phyloP scores from a whole-genome alignment of 2,113 vertebrate genomes.

The Hippocampus zosterae region DNA sequence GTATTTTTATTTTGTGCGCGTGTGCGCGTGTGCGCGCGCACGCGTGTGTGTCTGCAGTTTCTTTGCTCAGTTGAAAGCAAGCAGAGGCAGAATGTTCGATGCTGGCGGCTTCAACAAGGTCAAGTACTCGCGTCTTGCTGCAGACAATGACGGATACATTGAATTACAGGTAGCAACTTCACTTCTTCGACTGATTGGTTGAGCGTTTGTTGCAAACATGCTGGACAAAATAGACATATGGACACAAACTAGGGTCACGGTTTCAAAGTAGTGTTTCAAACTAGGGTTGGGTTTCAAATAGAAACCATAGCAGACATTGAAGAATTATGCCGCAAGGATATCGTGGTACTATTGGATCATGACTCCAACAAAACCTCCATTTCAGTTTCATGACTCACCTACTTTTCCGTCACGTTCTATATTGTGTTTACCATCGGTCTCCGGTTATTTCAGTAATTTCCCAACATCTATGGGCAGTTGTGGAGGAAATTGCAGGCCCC shows the following conservation, averaged over 20 bases:
- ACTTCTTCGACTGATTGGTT: too few species aligned
- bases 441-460: too few species aligned
- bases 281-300: neutral
- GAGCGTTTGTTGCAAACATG: too few species aligned
- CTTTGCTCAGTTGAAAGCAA: slow-evolving; percentile 73
- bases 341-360: neutral
- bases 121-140: slow-evolving; percentile 88
- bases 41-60: slow-evolving; percentile 1
- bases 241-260: too few species aligned
- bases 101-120: slow-evolving; percentile 83
- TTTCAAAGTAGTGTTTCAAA: too few species aligned
- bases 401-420: neutral
- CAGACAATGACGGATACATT: slow-evolving; percentile 89
- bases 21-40: too few species aligned
- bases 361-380: neutral
- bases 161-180: slow-evolving; percentile 82
- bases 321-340: neutral
- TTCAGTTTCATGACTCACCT: neutral
- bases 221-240: too few species aligned
- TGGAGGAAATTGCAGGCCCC: too few species aligned
- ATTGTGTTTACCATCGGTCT: too few species aligned
- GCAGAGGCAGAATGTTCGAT: slow-evolving; percentile 73
- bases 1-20: too few species aligned
- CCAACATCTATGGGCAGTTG: too few species aligned
- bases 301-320: neutral